These are phyloP conservation scores for Apodemia zela DNA, from an alignment of 2,888 invertebrate species.

Conservation along the genomic window DNA sequence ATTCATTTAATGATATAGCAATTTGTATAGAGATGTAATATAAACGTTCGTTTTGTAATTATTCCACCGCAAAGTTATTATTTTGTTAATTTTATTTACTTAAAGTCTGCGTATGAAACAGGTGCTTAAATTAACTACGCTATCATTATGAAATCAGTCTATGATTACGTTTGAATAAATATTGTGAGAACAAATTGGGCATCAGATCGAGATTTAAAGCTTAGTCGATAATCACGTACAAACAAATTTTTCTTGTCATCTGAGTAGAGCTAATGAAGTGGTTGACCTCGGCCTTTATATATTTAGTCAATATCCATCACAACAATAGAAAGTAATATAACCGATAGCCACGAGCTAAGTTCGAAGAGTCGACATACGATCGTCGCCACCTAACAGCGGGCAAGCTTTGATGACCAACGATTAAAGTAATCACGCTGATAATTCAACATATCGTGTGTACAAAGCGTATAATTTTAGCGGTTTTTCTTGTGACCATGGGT, in stretches of 20 bases:
- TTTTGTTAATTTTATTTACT: slow-evolving; percentile 15
- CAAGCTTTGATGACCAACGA: slow-evolving; percentile 45
- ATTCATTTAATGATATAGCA: slow-evolving; percentile 8
- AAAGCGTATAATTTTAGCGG: slow-evolving; percentile 65
- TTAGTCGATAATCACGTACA: slow-evolving; percentile 29
- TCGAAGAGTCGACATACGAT: slow-evolving; percentile 18
- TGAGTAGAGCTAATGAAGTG: slow-evolving; percentile 40
- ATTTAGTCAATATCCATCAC: slow-evolving; percentile 46
- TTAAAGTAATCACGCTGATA: slow-evolving; percentile 67
- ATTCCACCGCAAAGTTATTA: slow-evolving; percentile 1
- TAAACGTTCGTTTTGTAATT: slow-evolving; percentile 4
- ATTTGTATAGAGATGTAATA: slow-evolving; percentile 13
- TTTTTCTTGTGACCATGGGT: slow-evolving; percentile 63
- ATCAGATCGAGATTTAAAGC: slow-evolving; percentile 25
- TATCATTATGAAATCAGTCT: slow-evolving; percentile 18
- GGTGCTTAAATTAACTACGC: slow-evolving; percentile 22
- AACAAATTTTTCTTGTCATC: slow-evolving; percentile 35
- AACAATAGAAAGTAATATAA: slow-evolving; percentile 51
- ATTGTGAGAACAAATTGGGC: slow-evolving; percentile 22
- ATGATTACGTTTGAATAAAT: slow-evolving; percentile 21
- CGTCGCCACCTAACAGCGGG: slow-evolving; percentile 43
- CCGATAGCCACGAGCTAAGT: slow-evolving; percentile 39
- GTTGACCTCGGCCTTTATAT: slow-evolving; percentile 47
- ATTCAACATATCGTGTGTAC: slow-evolving; percentile 54
- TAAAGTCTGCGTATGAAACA: slow-evolving; percentile 32